Evolutionary conservation across 2,797 vertebrate genomes (phyloP).

Genomic region (Oceanodroma leucorhoa): DNA sequence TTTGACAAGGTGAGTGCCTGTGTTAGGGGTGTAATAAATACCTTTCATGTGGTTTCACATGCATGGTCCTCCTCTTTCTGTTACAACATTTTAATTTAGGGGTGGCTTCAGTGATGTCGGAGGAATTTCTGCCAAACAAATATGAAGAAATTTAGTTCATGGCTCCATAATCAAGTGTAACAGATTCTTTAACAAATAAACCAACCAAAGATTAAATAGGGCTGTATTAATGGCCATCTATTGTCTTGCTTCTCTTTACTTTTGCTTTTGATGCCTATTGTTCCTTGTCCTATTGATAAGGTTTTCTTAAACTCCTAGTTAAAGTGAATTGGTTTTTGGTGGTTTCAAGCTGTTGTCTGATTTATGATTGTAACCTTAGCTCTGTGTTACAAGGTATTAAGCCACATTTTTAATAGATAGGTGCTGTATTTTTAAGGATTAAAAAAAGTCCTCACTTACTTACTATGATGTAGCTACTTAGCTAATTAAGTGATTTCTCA

Average conservation of each 20-base stretch:
- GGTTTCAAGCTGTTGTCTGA: background rate
- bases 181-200: background rate
- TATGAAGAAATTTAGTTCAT: background rate
- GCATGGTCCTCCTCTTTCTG: background rate
- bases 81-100: background rate
- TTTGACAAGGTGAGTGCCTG: constrained; percentile 90
- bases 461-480: background rate
- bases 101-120: background rate
- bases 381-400: background rate
- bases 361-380: constrained; percentile 1
- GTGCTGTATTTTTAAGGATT: background rate
- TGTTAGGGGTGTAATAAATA: background rate
- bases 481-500: background rate
- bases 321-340: background rate
- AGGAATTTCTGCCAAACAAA: background rate
- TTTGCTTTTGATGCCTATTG: background rate
- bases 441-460: background rate
- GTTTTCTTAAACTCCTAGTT: background rate
- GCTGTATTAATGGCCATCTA: background rate
- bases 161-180: background rate
- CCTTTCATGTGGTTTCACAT: background rate
- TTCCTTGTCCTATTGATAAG: background rate
- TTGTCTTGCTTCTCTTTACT: background rate
- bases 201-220: background rate
- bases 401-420: background rate